Conservation (phyloP, 2,888 invertebrate species). For the Aphidoletes aphidimyza region DNA sequence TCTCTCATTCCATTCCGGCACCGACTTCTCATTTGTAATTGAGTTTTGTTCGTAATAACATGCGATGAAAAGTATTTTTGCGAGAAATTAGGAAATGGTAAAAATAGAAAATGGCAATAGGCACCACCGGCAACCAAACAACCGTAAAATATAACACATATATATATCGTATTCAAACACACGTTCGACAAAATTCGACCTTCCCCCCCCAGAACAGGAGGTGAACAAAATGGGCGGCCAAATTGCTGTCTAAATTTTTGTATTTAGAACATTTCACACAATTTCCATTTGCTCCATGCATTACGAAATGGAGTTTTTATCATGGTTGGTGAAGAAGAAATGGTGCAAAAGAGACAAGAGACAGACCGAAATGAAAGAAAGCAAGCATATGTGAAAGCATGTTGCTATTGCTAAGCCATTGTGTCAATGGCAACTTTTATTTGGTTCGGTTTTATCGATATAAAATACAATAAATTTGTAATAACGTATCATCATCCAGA, state of each 20-base stretch:
- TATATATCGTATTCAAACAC: not conserved
- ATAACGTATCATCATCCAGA: conserved; percentile 45
- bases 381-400: too few species aligned
- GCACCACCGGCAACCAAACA: not conserved
- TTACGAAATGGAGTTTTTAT: conserved; percentile 39
- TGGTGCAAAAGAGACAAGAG: too few species aligned
- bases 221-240: conserved; percentile 45
- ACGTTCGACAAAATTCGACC: too few species aligned
- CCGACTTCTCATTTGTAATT: conserved; percentile 31
- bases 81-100: not conserved
- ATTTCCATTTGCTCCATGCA: conserved; percentile 8
- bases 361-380: too few species aligned
- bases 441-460: not conserved
- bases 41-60: conserved; percentile 34
- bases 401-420: not conserved
- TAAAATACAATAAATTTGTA: conserved; percentile 38
- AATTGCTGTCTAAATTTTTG: conserved; percentile 46
- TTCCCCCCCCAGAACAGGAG: conserved; percentile 8
- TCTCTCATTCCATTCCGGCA: conserved; percentile 17
- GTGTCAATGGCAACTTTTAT: conserved; percentile 31
- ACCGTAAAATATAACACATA: not conserved
- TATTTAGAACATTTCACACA: conserved; percentile 47
- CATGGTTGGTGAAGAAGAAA: too few species aligned
- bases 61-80: not conserved
- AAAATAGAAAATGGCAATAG: not conserved